Conservation (phyloP, 2,113 vertebrate species). For the Cephalophus harveyi region DNA sequence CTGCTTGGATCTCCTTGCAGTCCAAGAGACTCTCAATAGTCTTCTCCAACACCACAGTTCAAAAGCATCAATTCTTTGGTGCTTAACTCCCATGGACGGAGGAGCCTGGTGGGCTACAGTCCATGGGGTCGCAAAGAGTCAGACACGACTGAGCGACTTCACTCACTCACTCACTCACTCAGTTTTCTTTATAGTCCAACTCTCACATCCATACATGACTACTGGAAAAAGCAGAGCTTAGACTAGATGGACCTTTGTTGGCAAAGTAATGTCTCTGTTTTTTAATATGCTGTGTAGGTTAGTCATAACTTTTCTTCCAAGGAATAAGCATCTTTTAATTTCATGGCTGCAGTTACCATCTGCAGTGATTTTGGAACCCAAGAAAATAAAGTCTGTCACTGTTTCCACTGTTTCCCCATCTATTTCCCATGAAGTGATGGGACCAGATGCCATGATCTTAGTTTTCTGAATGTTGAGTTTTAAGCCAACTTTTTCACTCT, state of each 20-base stretch:
- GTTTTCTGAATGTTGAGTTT: background rate
- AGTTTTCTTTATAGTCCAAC: background rate
- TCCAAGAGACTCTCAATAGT: background rate
- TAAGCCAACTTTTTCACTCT: background rate
- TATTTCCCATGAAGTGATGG: background rate
- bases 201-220: background rate
- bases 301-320: background rate
- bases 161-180: background rate
- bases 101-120: too few relatives aligned
- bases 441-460: background rate
- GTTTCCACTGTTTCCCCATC: background rate
- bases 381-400: background rate
- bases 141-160: too few relatives aligned
- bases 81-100: background rate
- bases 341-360: background rate
- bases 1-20: background rate
- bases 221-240: background rate
- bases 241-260: background rate
- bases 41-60: background rate
- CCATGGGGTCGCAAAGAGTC: too few relatives aligned
- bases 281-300: background rate
- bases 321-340: background rate
- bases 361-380: background rate
- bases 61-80: background rate
- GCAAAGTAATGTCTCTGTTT: background rate